Evolutionary conservation across 1,140 invertebrate species (phyloP).

Genomic region (Drosophila dunni): DNA sequence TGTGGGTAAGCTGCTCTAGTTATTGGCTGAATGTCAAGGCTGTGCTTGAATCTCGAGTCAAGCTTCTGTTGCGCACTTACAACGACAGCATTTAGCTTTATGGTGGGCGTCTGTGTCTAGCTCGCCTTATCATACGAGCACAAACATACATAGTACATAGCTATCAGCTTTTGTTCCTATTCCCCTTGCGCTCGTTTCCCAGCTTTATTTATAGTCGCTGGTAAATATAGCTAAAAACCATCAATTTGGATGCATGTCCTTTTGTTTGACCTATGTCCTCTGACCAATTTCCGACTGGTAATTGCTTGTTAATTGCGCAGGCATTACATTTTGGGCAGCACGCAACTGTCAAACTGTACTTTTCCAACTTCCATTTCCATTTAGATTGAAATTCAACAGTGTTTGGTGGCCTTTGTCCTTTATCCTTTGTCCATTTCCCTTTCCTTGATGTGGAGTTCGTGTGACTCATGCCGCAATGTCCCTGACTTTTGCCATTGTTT

Average conservation of each 20-base stretch:
- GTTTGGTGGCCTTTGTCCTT: neutral
- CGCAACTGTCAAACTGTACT: slow-evolving; percentile 42
- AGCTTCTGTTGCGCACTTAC: slow-evolving; percentile 9
- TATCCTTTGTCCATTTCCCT: neutral
- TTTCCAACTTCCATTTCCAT: neutral
- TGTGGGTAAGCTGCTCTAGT: slow-evolving; percentile 23
- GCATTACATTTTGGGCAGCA: slow-evolving; percentile 42
- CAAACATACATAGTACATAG: neutral
- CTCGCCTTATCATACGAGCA: neutral
- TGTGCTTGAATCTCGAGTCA: slow-evolving; percentile 3
- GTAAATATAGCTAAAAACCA: slow-evolving; percentile 13
- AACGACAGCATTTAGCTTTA: slow-evolving; percentile 11
- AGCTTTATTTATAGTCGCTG: slow-evolving; percentile 11
- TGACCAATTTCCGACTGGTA: slow-evolving; percentile 21
- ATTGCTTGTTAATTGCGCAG: slow-evolving; percentile 66
- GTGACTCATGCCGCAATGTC: slow-evolving; percentile 24
- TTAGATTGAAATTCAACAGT: slow-evolving; percentile 24
- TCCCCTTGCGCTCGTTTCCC: neutral
- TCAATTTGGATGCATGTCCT: slow-evolving; percentile 27
- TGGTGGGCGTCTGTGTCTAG: slow-evolving; percentile 30
- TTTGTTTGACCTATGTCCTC: neutral
- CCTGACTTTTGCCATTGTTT: slow-evolving; percentile 25
- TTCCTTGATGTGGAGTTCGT: neutral
- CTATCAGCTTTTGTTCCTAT: slow-evolving; percentile 9
- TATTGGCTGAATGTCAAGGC: slow-evolving; percentile 45